Conservation (phyloP, 2,888 invertebrate genomes). For the Oligia fasciuncula region DNA sequence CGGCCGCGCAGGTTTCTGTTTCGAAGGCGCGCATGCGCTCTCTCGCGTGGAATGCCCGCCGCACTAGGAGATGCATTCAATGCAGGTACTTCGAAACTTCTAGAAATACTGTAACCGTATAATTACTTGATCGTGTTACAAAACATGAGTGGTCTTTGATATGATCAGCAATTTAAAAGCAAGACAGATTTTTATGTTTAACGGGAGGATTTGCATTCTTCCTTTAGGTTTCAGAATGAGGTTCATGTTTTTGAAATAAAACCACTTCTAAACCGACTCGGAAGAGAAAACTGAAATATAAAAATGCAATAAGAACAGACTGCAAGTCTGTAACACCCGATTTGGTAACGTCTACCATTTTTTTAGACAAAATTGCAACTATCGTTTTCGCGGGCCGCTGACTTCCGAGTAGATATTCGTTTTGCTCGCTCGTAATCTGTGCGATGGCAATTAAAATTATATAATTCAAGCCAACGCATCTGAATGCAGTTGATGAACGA, state of each 20-base stretch:
- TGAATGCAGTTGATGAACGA: constrained; percentile 73
- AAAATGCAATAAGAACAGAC: constrained; percentile 31
- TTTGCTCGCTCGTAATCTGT: constrained; percentile 56
- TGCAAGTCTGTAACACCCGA: constrained; percentile 28
- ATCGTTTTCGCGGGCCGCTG: constrained; percentile 66
- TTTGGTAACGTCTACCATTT: constrained; percentile 28
- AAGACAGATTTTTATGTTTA: neutral
- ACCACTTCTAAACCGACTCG: constrained; percentile 11
- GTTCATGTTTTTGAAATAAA: neutral
- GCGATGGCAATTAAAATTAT: constrained; percentile 80
- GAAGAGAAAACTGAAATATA: constrained; percentile 15
- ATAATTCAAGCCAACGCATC: constrained; percentile 73
- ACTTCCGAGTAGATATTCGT: constrained; percentile 61
- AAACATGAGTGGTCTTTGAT: constrained; percentile 35
- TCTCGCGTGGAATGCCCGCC: constrained; percentile 81
- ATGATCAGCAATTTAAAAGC: constrained; percentile 10
- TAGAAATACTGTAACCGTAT: constrained; percentile 53
- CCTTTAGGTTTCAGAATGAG: neutral
- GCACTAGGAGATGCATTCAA: constrained; percentile 64
- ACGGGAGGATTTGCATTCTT: neutral
- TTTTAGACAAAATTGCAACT: constrained; percentile 62
- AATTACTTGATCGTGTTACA: constrained; percentile 40
- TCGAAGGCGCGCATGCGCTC: constrained; percentile 80
- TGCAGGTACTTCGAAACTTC: constrained; percentile 66
- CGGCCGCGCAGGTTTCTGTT: constrained; percentile 81